These are phyloP conservation scores for Eulemur rubriventer DNA, from an alignment of 2,797 vertebrate species.

Conservation along the genomic window DNA sequence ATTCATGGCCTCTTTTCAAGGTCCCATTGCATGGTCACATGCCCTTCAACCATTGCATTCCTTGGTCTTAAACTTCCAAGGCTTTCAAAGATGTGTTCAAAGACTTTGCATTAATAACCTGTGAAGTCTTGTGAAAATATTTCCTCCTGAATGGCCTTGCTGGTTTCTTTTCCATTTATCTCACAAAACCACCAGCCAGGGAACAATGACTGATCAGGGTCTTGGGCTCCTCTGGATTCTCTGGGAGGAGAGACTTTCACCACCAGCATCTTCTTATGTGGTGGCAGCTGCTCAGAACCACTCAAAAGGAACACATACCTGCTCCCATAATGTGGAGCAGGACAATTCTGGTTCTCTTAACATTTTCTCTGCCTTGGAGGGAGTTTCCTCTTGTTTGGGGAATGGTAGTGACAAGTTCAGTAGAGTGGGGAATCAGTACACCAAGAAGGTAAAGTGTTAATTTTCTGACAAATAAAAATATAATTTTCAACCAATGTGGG, in stretches of 20 bases:
- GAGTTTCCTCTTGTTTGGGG: background rate
- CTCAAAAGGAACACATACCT: background rate
- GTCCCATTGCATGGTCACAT: fast-evolving
- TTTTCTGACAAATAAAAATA: background rate
- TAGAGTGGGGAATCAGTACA: background rate
- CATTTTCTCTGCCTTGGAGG: background rate
- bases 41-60: background rate
- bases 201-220: background rate
- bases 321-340: too few relatives aligned
- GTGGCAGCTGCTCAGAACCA: background rate
- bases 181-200: background rate
- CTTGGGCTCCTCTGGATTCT: background rate
- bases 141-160: background rate
- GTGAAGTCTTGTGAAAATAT: background rate
- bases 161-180: background rate
- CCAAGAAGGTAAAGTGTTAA: background rate
- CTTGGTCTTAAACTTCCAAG: background rate
- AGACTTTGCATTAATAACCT: background rate
- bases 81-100: background rate
- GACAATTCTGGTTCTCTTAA: background rate
- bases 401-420: background rate
- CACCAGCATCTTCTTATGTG: background rate
- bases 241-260: background rate
- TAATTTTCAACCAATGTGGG: background rate
- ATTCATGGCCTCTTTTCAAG: background rate